Base-by-base conservation (phyloP, 2,888 invertebrate genomes). In the Lasioglossum vierecki region DNA sequence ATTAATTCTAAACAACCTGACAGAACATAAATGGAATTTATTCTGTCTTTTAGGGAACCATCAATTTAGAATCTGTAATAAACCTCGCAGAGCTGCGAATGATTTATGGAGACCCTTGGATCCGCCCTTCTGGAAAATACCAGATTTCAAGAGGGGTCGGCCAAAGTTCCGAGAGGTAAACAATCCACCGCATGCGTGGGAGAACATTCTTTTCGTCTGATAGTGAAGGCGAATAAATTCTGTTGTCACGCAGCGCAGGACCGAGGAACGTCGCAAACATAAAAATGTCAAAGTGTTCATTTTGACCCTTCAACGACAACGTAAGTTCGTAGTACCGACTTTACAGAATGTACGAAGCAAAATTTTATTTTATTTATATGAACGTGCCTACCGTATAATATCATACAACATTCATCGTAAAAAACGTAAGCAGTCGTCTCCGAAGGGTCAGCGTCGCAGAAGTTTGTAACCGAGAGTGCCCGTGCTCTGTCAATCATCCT, bases 401-500 rank as follows among this genome's bases (percentile, higher is more conserved):
- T 22, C 22, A 2, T 53, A 6, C 22, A 53, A 22, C 4, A 53
- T 22, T 53, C 53, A 8, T 0, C 22, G 53, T 53, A 53, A 53
- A 22, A 53, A 53, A 0, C 8, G 22, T 9, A 22, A 22, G 46
- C 60, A 26, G 15, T 60, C 57, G 60, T 66, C 35, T 18, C 30
- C 66, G 35, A 53, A 8, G 53, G 53, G 8, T 53, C 3, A 2
- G 22, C 0, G 53, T 70, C n/a, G 41, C 49, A 22, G 44, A 68
- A 77, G 80, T 78, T 82, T 53, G 41, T 68, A 41, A n/a, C 39
- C 26, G 53, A 74, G 76, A 66, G 72, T 15, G 30, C 26, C 49
- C n/a, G 35, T 74, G 49, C 44, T 72, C 41, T 26, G 75, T 39
- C 82, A 72, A 83, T 78, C 82, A 30, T 78, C 39, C 35, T 85